These are phyloP conservation scores for Platycnemis pennipes DNA, from an alignment of 2,888 invertebrate genomes.

Conservation along the genomic window DNA sequence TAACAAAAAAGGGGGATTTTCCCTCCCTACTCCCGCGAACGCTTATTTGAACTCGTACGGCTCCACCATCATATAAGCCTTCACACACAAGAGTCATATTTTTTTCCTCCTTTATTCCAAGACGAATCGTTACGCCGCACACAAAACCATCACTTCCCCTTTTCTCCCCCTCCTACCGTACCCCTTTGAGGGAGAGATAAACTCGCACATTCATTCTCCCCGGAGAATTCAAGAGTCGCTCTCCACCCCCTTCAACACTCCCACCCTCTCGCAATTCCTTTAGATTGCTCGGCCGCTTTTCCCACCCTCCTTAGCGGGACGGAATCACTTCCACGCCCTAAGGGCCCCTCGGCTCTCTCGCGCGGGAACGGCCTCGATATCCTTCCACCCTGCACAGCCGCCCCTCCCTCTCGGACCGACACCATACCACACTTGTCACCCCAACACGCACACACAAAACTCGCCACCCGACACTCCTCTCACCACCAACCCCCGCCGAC, in stretches of 20 bases:
- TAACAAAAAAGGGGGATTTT: not conserved
- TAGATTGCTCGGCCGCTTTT: constrained; percentile 29
- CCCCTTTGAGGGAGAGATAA: not conserved
- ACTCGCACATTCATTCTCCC: not conserved
- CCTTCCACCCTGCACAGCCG: not conserved
- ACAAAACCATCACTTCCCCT: not conserved
- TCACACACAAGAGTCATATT: not conserved
- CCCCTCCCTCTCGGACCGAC: not conserved
- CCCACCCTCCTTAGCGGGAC: not conserved
- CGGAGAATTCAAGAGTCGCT: not conserved
- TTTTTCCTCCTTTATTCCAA: not conserved
- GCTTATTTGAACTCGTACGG: not conserved
- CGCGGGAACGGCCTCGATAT: constrained; percentile 10
- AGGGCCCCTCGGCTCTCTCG: not conserved
- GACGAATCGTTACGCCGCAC: not conserved
- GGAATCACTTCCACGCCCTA: constrained; percentile 45
- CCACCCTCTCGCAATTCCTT: not conserved
- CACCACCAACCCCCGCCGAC: not conserved
- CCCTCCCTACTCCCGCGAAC: not conserved
- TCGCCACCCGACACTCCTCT: not conserved
- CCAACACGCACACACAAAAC: not conserved
- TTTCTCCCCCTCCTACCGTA: too few species aligned
- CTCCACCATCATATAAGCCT: not conserved
- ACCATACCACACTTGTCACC: not conserved
- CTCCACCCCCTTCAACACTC: not conserved